These are phyloP conservation scores for Cecidostiba fungosa DNA, from an alignment of 2,888 invertebrate genomes.

Conservation along the genomic window DNA sequence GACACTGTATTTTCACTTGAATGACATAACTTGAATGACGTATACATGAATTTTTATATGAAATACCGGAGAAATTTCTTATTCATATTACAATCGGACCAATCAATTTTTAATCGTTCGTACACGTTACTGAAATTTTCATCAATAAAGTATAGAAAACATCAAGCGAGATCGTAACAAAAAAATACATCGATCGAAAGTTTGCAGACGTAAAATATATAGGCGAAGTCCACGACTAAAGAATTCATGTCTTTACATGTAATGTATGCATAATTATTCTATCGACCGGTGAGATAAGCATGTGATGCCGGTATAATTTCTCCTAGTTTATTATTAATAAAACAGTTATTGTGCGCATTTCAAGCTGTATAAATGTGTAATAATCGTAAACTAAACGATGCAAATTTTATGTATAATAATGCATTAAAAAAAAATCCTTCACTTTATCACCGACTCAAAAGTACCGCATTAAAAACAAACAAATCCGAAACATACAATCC, in stretches of 20 bases:
- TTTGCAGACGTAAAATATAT: background rate
- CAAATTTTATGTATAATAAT: background rate
- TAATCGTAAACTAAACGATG: background rate
- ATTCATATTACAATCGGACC: too few relatives aligned
- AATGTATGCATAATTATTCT: conserved; percentile 11
- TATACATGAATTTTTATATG: too few relatives aligned
- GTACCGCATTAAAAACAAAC: background rate
- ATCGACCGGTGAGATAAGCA: conserved; percentile 31
- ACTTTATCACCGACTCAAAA: too few relatives aligned
- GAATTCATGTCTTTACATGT: background rate
- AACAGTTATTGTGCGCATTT: background rate
- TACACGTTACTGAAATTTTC: too few relatives aligned
- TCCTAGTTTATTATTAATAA: background rate
- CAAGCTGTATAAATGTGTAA: conserved; percentile 3
- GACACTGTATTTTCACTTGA: too few relatives aligned
- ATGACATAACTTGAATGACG: too few relatives aligned
- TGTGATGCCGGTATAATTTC: conserved; percentile 15
- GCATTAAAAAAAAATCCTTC: background rate
- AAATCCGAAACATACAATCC: background rate
- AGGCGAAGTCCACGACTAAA: background rate
- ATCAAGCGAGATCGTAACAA: too few relatives aligned
- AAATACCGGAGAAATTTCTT: too few relatives aligned
- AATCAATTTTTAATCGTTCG: too few relatives aligned
- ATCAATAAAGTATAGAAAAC: too few relatives aligned
- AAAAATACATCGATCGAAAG: background rate